Conservation (phyloP, 1,140 invertebrate genomes). For the Monochamus saltuarius region DNA sequence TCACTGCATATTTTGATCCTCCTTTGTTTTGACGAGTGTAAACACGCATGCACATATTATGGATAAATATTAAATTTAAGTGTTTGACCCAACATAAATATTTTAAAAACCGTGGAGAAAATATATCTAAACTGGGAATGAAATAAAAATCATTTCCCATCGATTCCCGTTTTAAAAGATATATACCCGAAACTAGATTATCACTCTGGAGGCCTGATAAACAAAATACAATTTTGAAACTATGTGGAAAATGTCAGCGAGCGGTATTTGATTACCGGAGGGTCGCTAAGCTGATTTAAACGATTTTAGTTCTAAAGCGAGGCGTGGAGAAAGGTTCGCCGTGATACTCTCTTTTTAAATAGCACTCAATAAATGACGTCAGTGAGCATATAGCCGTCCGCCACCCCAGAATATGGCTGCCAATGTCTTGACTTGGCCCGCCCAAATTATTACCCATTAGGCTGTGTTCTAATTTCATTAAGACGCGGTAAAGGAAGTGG, state of each 20-base stretch:
- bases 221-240: conserved; percentile 47
- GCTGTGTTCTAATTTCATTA: conserved; percentile 22
- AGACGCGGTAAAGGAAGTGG: too few species aligned
- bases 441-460: conserved; percentile 26
- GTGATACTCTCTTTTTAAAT: conserved; percentile 34
- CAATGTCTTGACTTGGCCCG: conserved; percentile 25
- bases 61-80: too few species aligned
- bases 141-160: too few species aligned
- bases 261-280: conserved; percentile 41
- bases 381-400: conserved; percentile 36
- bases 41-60: too few species aligned
- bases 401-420: conserved; percentile 38
- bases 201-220: conserved; percentile 38
- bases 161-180: too few species aligned
- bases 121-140: too few species aligned
- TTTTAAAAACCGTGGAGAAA: too few species aligned
- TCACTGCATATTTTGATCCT: too few species aligned
- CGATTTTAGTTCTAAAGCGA: conserved; percentile 34
- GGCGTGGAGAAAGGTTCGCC: conserved; percentile 12
- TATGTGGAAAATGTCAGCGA: conserved; percentile 44
- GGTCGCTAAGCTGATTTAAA: conserved; percentile 42
- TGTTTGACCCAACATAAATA: too few species aligned
- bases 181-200: conserved; percentile 38
- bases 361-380: conserved; percentile 43
- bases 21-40: too few species aligned